Base-by-base conservation (phyloP, 1,140 invertebrate species). In the Ips nitidus region DNA sequence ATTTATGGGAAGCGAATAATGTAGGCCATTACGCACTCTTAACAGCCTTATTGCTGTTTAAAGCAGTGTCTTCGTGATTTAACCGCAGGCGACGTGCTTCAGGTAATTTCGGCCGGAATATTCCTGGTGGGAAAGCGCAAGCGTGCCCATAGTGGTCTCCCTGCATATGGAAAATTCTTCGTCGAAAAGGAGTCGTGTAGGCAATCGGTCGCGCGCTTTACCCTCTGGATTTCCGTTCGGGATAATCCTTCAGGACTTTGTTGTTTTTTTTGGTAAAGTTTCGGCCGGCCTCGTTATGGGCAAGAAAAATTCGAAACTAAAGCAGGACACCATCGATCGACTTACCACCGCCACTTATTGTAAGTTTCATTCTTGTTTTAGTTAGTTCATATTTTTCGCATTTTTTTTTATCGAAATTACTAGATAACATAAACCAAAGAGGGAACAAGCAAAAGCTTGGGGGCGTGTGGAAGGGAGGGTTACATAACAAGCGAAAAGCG, bases 261-360 rank as follows among this genome's bases (percentile, higher is more conserved):
- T 50, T 50, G 45, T 50, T 63, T 52, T n/a, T 38, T 39, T 47
- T 6, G n/a, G 2, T 37, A 52, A 63, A 63, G 61, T 52, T 63
- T 6, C 38, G 4, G 53, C 4, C 8, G 38, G 2, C 8, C 6
- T 66, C 53, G 73, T 52, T 55, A 93, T 93, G 91, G 91, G 91
- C 75, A 95, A 95, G 86, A 94, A 94, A 83, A 94, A 94, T 81
- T 94, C 92, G 56, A 95, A 95, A 85, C 87, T 95, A 79, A 95
- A 94, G 85, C 91, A 94, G 82, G 93, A 95, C 81, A 94, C 93
- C 70, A 94, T 95, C 80, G 91, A 94, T 81, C 86, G 92, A 75
- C 86, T 95, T 68, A 94, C 91, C 74, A 91, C 87, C 61, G 91
- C 92, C 75, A 95, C 94, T 73, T 95, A 95, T 84, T 95, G 93